phyloP scores from a whole-genome alignment of 2,797 vertebrate species.

The Pipistrellus pipistrellus region DNA sequence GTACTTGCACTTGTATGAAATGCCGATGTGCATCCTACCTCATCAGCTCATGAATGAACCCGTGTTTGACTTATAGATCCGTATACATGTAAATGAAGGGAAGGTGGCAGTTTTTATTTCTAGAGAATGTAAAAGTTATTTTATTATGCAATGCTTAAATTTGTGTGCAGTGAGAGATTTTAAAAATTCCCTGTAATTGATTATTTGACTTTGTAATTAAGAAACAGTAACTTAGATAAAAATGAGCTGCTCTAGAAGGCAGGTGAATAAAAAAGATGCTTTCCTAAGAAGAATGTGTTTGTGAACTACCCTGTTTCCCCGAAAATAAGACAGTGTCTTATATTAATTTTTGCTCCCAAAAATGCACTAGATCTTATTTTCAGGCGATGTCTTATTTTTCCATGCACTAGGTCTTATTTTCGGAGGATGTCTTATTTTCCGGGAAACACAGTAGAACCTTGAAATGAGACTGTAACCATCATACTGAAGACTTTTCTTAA shows the following conservation, averaged over 20 bases:
- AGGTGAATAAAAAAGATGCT: conserved; percentile 64
- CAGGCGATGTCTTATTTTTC: too few species aligned
- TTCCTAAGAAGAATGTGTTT: conserved; percentile 74
- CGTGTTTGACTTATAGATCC: background rate
- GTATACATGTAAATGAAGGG: background rate
- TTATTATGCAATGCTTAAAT: background rate
- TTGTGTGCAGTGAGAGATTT: background rate
- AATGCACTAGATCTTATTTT: too few species aligned
- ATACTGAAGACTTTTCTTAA: conserved; percentile 80
- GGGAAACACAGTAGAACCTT: conserved; percentile 24
- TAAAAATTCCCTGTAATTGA: background rate
- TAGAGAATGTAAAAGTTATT: background rate
- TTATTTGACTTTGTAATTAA: conserved; percentile 13
- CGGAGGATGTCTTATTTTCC: too few species aligned
- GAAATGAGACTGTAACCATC: conserved; percentile 68
- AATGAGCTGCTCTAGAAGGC: conserved; percentile 49
- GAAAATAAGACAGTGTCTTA: too few species aligned
- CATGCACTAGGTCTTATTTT: too few species aligned
- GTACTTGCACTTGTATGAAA: background rate
- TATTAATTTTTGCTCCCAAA: too few species aligned
- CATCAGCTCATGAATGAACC: background rate
- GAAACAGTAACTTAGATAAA: conserved; percentile 61
- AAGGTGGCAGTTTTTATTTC: background rate
- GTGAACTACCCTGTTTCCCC: conserved; percentile 42
- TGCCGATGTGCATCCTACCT: background rate